Percentiles rank a stretch among this genome's conserved stretches.
These are phyloP conservation scores for Neomonachus schauinslandi DNA, from an alignment of 2,113 vertebrate species.

Conservation along the genomic window DNA sequence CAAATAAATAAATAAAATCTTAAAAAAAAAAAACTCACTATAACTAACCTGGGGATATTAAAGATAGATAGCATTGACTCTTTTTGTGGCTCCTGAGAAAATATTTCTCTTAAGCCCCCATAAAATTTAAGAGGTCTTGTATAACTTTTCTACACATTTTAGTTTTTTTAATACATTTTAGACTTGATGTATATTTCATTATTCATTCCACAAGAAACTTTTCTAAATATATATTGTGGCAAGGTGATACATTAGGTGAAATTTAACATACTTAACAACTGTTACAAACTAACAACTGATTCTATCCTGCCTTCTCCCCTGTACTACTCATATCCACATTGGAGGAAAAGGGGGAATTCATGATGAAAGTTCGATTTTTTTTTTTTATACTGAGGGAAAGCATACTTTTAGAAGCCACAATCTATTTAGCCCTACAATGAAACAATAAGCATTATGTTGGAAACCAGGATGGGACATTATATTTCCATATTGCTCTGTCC, in stretches of 20 bases:
- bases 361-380: neutral
- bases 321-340: neutral
- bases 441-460: neutral
- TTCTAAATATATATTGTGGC: neutral
- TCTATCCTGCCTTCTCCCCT: neutral
- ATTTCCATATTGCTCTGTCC: neutral
- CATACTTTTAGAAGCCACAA: neutral
- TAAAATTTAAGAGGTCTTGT: neutral
- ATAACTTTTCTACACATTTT: neutral
- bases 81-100: neutral
- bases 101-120: neutral
- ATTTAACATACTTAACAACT: neutral
- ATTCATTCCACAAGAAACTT: neutral
- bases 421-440: neutral
- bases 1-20: too few species aligned
- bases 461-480: neutral
- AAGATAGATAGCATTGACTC: neutral
- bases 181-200: neutral
- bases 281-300: neutral
- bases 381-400: neutral
- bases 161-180: neutral
- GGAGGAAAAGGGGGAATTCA: too few species aligned
- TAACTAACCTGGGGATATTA: neutral
- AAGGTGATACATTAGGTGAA: neutral
- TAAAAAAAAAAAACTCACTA: neutral